A percentile compares a stretch with the other conserved stretches of the same genome.
These are phyloP conservation scores for Zingel zingel DNA, from an alignment of 2,113 vertebrate species.

Conservation along the genomic window DNA sequence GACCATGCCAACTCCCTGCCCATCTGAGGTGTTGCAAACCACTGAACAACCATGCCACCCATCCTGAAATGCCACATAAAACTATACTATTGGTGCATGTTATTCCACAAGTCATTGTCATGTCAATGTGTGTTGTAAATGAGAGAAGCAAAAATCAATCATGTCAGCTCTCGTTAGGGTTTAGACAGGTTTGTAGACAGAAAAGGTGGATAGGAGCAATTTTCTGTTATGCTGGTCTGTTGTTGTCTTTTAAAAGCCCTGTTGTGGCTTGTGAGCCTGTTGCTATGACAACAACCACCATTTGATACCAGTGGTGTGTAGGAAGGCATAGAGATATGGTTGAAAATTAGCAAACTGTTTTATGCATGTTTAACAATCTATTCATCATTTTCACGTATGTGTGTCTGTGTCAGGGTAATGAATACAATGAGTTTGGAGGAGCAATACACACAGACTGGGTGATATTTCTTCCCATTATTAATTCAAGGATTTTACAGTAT, in stretches of 20 bases:
- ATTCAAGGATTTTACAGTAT: constrained; percentile 53
- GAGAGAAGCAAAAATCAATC: constrained; percentile 1
- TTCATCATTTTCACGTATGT: constrained; percentile 59
- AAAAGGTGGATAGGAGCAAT: constrained; percentile 60
- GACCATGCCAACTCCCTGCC: not conserved
- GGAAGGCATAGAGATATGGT: constrained; percentile 81
- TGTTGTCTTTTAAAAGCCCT: constrained; percentile 84
- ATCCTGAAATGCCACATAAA: constrained; percentile 2
- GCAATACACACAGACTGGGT: constrained; percentile 23
- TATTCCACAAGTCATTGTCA: not conserved
- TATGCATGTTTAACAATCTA: constrained; percentile 72
- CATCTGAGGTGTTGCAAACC: not conserved
- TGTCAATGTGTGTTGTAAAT: not conserved
- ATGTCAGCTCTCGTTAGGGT: constrained; percentile 4
- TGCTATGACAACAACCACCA: constrained; percentile 86
- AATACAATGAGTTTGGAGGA: constrained; percentile 33
- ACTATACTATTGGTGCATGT: too few relatives aligned
- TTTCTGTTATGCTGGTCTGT: constrained; percentile 79
- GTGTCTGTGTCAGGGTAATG: constrained; percentile 51
- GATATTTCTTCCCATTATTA: constrained; percentile 53
- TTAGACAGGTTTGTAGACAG: constrained; percentile 55
- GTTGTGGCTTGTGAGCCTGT: constrained; percentile 85
- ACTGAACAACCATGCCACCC: not conserved
- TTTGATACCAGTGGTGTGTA: constrained; percentile 85
- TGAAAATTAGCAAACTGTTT: constrained; percentile 80